Percentiles rank a stretch among this genome's conserved stretches.
phyloP scores from a whole-genome alignment of 1,140 invertebrate species.

The Aphis gossypii region DNA sequence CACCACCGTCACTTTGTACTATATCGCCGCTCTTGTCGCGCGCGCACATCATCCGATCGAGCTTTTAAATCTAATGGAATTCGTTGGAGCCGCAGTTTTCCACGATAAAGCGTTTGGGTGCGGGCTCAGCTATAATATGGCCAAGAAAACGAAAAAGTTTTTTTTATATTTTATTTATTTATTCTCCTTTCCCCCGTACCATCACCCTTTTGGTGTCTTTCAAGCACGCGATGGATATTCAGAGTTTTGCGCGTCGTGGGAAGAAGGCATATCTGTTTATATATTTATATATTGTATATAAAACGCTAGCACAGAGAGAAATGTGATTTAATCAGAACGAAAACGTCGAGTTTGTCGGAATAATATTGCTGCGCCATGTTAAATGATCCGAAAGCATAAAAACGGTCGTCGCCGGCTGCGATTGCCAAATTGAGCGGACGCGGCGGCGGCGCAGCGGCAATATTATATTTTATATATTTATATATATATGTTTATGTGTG shows the following conservation, averaged over 20 bases:
- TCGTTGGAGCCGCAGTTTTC: not conserved
- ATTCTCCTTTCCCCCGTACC: not conserved
- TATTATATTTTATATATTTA: not conserved
- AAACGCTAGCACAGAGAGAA: not conserved
- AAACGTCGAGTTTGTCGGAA: constrained; percentile 32
- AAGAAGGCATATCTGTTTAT: not conserved
- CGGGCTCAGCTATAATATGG: not conserved
- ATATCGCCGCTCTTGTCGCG: not conserved
- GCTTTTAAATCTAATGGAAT: constrained; percentile 31
- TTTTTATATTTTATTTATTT: not conserved
- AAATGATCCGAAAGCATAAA: constrained; percentile 55
- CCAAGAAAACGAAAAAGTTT: constrained; percentile 19
- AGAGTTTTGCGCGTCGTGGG: not conserved
- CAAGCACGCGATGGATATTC: not conserved
- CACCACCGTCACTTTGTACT: not conserved
- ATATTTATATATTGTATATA: not conserved
- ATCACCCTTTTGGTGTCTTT: not conserved
- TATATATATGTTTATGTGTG: not conserved
- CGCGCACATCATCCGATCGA: constrained; percentile 7
- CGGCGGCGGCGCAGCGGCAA: constrained; percentile 16
- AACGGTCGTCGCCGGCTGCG: constrained; percentile 28
- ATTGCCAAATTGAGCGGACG: constrained; percentile 41
- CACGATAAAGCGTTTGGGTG: not conserved
- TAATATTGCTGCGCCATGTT: constrained; percentile 37
- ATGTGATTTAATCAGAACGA: constrained; percentile 41